Evolutionary conservation across 2,797 vertebrate species (phyloP), one percentile per base, ranked within the genome.

Genomic region (Spheniscus humboldti): DNA sequence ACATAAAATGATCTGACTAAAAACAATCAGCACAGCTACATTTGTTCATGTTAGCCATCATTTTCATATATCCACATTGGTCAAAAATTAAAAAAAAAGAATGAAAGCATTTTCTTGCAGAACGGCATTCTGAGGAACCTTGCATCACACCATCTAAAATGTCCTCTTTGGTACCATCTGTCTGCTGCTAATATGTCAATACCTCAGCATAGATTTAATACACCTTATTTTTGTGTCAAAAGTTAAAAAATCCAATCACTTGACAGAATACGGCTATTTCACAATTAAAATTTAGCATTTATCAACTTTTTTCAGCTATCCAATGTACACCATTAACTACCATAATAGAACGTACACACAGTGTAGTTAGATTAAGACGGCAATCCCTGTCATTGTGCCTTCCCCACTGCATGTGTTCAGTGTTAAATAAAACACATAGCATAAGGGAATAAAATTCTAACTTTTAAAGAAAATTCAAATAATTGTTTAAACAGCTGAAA

Each of bases 401-500:
- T 82, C n/a, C 31, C 20, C 53, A 66, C 16, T 31, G 6, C 11
- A 62, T 6, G 10, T 43, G 37, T 72, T 87, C 39, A 45, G 14
- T 41, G 18, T 83, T 77, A 81, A 76, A 66, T 33, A 83, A 78
- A 90, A 64, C 20, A 89, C 9, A 74, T 24, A 31, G 64, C 12
- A 6, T 23, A 57, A 62, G 19, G n/a, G 22, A 57, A 68, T 39
- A 76, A 78, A 92, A 74, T 35, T 52, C 23, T 43, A 84, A 37
- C 37, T 56, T 64, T 37, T 10, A 45, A 79, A 62, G 28, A 83
- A 93, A 90, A 78, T 39, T 8, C 37, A 81, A 64, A 8, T 30
- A 84, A 64, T 55, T 86, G 20, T 90, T 94, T 77, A 48, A 93
- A 90, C 55, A 88, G 83, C 19, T 94, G 81, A 92, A 88, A 88